These are phyloP conservation scores for Sepiola atlantica DNA, from an alignment of 2,888 invertebrate species.

Conservation along the genomic window DNA sequence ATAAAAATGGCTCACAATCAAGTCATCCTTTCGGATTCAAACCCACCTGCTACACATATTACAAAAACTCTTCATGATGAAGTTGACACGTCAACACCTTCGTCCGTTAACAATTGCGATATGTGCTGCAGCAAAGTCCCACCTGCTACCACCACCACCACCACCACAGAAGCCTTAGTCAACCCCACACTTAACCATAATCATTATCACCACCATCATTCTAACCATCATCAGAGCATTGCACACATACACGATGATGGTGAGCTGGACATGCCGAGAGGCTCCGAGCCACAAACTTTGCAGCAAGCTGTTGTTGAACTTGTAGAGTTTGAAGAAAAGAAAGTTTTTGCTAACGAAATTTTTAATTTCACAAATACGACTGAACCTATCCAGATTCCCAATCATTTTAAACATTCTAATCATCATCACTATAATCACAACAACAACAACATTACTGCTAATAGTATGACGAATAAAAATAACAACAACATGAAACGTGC, in stretches of 20 bases:
- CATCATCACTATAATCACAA: background rate
- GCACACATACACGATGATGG: background rate
- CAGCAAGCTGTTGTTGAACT: slow-evolving; percentile 41
- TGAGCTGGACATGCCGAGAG: background rate
- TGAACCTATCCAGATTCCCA: background rate
- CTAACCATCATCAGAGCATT: background rate
- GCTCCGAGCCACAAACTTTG: slow-evolving; percentile 32
- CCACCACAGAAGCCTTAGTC: slow-evolving; percentile 32
- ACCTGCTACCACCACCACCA: background rate
- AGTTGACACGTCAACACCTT: background rate
- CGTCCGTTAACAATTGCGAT: background rate
- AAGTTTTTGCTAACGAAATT: slow-evolving; percentile 42
- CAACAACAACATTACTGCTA: background rate
- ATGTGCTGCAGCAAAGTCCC: background rate
- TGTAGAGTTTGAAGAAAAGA: slow-evolving; percentile 45
- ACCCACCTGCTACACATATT: background rate
- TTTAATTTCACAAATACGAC: background rate
- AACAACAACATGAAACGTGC: background rate
- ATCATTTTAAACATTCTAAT: background rate
- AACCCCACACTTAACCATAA: background rate
- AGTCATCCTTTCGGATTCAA: background rate
- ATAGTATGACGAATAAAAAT: background rate
- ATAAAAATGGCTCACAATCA: background rate
- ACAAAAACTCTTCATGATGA: background rate
- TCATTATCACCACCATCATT: too few relatives aligned